Evolutionary conservation across 2,888 invertebrate genomes (phyloP).

Genomic region (Beris chalybata): DNA sequence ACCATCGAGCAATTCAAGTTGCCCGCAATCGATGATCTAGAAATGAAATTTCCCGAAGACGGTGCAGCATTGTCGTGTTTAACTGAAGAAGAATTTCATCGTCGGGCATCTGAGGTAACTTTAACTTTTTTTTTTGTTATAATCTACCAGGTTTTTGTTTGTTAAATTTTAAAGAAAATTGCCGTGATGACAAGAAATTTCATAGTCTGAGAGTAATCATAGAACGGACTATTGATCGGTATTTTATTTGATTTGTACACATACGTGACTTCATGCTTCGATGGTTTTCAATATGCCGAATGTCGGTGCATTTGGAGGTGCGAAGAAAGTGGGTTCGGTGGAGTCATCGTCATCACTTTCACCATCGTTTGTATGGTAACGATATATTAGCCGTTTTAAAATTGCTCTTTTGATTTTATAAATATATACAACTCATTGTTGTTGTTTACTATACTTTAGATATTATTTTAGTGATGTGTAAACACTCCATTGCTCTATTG

Average conservation of each 20-base stretch:
- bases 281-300: neutral
- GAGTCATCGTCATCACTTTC: slow-evolving; percentile 36
- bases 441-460: slow-evolving; percentile 7
- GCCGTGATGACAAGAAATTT: no score
- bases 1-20: slow-evolving; percentile 79
- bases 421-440: neutral
- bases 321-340: slow-evolving; percentile 38
- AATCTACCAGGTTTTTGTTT: slow-evolving; percentile 7
- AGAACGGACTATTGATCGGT: no score
- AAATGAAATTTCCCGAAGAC: slow-evolving; percentile 78
- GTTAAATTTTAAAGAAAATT: slow-evolving; percentile 1
- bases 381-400: neutral
- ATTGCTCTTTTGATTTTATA: neutral
- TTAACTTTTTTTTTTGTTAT: slow-evolving; percentile 16
- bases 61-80: slow-evolving; percentile 75
- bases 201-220: no score
- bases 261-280: neutral
- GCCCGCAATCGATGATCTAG: slow-evolving; percentile 70
- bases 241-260: no score
- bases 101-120: slow-evolving; percentile 78
- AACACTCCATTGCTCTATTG: no score
- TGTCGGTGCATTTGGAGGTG: neutral
- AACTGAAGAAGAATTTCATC: slow-evolving; percentile 83
- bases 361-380: slow-evolving; percentile 20
- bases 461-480: no score